Conservation (phyloP, 2,888 invertebrate species). For the Epirrhoe alternata region DNA sequence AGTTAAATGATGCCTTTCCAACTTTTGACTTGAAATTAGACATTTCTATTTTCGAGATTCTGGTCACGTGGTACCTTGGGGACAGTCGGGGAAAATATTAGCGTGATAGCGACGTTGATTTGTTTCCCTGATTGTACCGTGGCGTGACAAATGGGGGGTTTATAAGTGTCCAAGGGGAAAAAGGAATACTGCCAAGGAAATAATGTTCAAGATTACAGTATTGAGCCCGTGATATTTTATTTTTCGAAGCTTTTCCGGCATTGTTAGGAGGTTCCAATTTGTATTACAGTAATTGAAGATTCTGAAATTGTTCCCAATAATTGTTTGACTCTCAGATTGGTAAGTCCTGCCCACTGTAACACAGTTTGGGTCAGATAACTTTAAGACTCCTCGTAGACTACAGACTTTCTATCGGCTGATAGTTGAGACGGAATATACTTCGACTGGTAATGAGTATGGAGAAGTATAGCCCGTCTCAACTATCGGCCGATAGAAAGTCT, state of each 20-base stretch:
- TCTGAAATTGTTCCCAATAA: no score
- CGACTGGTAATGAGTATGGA: no score
- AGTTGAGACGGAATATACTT: no score
- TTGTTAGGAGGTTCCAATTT: not conserved
- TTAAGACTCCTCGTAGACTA: no score
- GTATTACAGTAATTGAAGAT: no score
- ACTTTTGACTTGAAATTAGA: not conserved
- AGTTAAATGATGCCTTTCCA: not conserved
- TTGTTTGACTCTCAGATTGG: no score
- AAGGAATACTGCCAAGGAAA: conserved; percentile 3
- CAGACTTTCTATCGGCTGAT: no score
- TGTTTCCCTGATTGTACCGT: conserved; percentile 33
- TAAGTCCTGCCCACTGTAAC: no score
- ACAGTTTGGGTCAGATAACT: no score
- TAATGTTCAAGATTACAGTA: conserved; percentile 19
- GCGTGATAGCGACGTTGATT: conserved; percentile 35
- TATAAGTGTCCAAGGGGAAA: conserved; percentile 34
- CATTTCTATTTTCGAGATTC: conserved; percentile 29
- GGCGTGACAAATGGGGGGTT: conserved; percentile 36
- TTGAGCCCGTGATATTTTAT: not conserved
- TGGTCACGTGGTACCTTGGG: conserved; percentile 35
- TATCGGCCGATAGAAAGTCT: no score
- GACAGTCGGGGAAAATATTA: conserved; percentile 39
- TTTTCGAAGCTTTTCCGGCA: not conserved
- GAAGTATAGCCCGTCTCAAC: no score